A percentile compares a stretch with the other conserved stretches of the same genome.
Evolutionary conservation across 2,113 vertebrate genomes (phyloP).

Genomic region (Chascanopsetta lugubris): DNA sequence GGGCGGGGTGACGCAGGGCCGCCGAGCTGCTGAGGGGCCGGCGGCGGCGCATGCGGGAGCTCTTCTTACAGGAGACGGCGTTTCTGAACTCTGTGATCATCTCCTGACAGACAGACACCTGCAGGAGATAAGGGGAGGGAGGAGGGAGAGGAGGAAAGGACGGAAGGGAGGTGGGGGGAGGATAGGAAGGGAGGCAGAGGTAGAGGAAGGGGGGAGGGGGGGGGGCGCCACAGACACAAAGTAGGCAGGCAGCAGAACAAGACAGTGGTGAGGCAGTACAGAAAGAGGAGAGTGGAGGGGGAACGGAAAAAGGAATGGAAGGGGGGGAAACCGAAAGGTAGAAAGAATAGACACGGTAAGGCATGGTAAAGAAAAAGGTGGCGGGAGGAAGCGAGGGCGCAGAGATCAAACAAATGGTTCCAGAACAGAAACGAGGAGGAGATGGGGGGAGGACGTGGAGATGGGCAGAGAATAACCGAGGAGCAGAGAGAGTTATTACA

Average conservation of each 20-base stretch:
- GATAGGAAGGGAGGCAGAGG: constrained; percentile 35
- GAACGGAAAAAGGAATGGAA: constrained; percentile 30
- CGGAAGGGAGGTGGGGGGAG: constrained; percentile 31
- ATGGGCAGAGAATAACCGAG: constrained; percentile 72
- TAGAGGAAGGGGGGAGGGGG: constrained; percentile 36
- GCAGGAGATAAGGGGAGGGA: constrained; percentile 32
- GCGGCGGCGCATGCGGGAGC: constrained; percentile 86
- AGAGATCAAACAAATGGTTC: constrained; percentile 54
- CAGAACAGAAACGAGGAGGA: constrained; percentile 51
- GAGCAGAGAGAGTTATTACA: constrained; percentile 80
- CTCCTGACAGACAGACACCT: constrained; percentile 94
- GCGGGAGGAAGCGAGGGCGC: constrained; percentile 30
- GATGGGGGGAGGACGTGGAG: constrained; percentile 58
- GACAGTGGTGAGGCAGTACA: constrained; percentile 64
- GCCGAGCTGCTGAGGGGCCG: constrained; percentile 81
- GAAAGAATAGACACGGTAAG: constrained; percentile 47
- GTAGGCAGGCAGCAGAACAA: constrained; percentile 70
- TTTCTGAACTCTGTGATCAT: constrained; percentile 93
- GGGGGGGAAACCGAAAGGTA: constrained; percentile 39
- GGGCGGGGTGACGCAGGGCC: constrained; percentile 77
- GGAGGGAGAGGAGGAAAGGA: constrained; percentile 35
- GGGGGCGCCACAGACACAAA: constrained; percentile 58
- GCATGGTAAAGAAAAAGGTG: constrained; percentile 29
- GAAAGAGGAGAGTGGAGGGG: constrained; percentile 35
- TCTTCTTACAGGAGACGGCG: constrained; percentile 92